Percentiles rank a stretch among this genome's conserved stretches.
Evolutionary conservation across 1,140 invertebrate genomes (phyloP).

Genomic region (Cotesia vestalis): DNA sequence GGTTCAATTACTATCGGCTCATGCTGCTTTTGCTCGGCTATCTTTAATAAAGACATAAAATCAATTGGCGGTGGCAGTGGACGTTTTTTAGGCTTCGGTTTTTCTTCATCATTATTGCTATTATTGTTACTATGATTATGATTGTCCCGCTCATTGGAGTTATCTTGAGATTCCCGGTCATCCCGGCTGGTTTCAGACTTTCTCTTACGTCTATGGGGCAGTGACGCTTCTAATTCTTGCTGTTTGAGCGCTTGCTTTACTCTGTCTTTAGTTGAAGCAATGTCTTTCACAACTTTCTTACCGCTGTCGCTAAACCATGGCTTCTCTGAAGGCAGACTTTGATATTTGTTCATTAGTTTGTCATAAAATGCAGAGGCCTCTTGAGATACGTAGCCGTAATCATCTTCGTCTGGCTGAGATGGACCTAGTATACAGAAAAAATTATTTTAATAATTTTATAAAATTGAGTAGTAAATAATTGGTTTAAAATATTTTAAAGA

Average conservation of each 20-base stretch:
- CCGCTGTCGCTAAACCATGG: slow-evolving; percentile 55
- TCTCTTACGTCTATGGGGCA: slow-evolving; percentile 74
- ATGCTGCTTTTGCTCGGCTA: slow-evolving; percentile 84
- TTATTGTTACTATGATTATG: slow-evolving; percentile 35
- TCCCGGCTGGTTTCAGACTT: slow-evolving; percentile 56
- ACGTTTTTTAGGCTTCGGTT: slow-evolving; percentile 65
- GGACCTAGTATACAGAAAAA: slow-evolving; percentile 63
- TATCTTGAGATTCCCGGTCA: slow-evolving; percentile 43
- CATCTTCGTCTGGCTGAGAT: slow-evolving; percentile 87
- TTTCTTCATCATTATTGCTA: slow-evolving; percentile 67
- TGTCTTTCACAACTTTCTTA: slow-evolving; percentile 62
- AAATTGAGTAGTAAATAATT: too few relatives aligned
- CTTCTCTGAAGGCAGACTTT: slow-evolving; percentile 73
- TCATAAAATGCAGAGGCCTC: slow-evolving; percentile 82
- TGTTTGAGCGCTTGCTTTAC: slow-evolving; percentile 79
- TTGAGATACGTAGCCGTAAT: slow-evolving; percentile 88
- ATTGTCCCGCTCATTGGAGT: slow-evolving; percentile 26
- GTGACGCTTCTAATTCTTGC: slow-evolving; percentile 76
- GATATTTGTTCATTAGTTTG: slow-evolving; percentile 86
- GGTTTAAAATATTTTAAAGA: too few relatives aligned
- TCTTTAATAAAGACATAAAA: slow-evolving; percentile 77
- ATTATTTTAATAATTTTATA: too few relatives aligned
- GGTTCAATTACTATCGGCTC: slow-evolving; percentile 76
- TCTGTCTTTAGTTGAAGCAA: slow-evolving; percentile 68
- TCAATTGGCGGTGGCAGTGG: slow-evolving; percentile 76